Evolutionary conservation across 2,888 invertebrate species (phyloP).

Genomic region (Caenorhabditis sp.): DNA sequence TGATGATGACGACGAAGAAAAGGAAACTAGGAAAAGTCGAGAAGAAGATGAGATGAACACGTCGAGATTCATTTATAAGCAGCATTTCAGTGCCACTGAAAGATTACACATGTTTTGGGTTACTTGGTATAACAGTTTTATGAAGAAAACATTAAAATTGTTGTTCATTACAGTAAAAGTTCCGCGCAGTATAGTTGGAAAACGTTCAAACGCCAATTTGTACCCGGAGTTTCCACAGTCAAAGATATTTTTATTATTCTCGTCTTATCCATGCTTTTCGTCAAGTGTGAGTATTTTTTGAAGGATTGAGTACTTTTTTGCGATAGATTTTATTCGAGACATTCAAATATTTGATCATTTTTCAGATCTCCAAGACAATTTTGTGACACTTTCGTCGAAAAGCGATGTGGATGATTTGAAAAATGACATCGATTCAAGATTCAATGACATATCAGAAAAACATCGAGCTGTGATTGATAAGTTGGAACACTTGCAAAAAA

Average conservation of each 20-base stretch:
- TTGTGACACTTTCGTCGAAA: constrained; percentile 6
- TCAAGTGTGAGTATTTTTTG: constrained; percentile 14
- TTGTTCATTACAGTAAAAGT: constrained; percentile 6
- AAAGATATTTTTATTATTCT: constrained; percentile 4
- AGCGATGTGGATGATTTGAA: background rate
- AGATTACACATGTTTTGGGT: constrained; percentile 14
- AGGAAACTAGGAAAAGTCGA: background rate
- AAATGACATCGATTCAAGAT: background rate
- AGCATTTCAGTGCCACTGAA: constrained; percentile 23
- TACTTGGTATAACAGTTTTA: background rate
- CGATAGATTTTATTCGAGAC: no score
- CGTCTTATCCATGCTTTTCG: constrained; percentile 3
- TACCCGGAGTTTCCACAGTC: constrained; percentile 6
- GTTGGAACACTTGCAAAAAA: background rate
- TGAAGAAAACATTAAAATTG: background rate
- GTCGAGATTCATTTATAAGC: constrained; percentile 20
- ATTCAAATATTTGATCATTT: no score
- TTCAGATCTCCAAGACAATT: constrained; percentile 19
- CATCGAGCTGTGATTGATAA: background rate
- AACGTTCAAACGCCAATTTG: constrained; percentile 13
- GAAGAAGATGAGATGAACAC: constrained; percentile 2
- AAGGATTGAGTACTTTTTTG: no score
- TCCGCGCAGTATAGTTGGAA: constrained; percentile 13
- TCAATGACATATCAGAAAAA: background rate
- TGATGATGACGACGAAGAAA: constrained; percentile 8